phyloP scores from a whole-genome alignment of 2,797 vertebrate species.

The Galaxias olidus region DNA sequence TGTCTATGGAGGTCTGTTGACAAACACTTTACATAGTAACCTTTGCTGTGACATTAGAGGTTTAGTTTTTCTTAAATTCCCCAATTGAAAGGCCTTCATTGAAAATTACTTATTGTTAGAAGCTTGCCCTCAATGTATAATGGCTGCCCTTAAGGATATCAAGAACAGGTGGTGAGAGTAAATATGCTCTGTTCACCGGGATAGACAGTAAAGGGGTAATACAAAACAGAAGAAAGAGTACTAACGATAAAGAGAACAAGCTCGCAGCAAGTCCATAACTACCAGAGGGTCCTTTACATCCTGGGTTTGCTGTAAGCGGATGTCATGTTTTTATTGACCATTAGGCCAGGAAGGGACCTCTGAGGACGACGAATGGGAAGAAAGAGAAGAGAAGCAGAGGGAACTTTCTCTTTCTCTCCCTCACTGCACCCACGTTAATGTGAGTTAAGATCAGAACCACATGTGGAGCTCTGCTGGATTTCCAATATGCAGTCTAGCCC shows the following conservation, averaged over 20 bases:
- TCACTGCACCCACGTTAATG: constrained; percentile 16
- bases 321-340: constrained; percentile 40
- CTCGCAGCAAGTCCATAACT: neutral
- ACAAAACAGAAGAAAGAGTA: constrained; percentile 33
- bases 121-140: neutral
- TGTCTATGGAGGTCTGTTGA: too few species aligned
- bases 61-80: neutral
- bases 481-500: neutral
- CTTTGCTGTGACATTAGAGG: neutral
- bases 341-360: constrained; percentile 29
- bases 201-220: constrained; percentile 14
- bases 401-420: constrained; percentile 14
- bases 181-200: too few species aligned
- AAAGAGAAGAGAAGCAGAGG: neutral
- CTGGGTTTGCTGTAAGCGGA: constrained; percentile 30
- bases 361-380: constrained; percentile 8
- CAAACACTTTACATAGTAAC: neutral
- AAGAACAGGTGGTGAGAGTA: neutral
- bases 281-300: constrained; percentile 38
- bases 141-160: too few species aligned
- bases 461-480: constrained; percentile 11
- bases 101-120: neutral
- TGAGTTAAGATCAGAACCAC: constrained; percentile 38
- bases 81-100: neutral
- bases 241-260: neutral